Conservation (phyloP, 2,888 invertebrate genomes). For the Tribolium freemani region DNA sequence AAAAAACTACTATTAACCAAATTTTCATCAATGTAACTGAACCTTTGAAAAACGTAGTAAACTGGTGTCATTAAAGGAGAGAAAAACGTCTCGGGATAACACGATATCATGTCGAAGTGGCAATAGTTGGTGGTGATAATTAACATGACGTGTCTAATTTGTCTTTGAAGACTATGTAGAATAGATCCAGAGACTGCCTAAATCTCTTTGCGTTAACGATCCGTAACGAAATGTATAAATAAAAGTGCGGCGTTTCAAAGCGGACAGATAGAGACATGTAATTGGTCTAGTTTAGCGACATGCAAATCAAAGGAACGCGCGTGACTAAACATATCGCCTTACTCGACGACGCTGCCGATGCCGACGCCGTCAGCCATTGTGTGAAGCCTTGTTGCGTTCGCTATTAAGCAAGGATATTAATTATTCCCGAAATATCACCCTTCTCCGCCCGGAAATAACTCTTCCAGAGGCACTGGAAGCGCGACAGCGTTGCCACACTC, state of each 20-base stretch:
- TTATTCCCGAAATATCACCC: constrained; percentile 48
- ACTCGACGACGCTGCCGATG: constrained; percentile 51
- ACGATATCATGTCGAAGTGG: constrained; percentile 22
- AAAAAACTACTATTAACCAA: no score
- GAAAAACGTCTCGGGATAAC: constrained; percentile 23
- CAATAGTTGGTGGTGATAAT: constrained; percentile 48
- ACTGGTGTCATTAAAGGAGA: background rate
- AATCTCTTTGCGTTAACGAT: constrained; percentile 63
- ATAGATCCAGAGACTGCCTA: constrained; percentile 47
- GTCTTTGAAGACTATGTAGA: constrained; percentile 54
- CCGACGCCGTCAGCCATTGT: constrained; percentile 37
- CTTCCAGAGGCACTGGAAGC: background rate
- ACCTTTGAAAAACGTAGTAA: no score
- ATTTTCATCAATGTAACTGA: no score
- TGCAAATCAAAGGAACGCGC: constrained; percentile 66
- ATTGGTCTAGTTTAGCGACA: constrained; percentile 67
- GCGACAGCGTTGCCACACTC: background rate
- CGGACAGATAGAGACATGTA: constrained; percentile 63
- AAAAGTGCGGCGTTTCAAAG: constrained; percentile 63
- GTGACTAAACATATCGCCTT: constrained; percentile 67
- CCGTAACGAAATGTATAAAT: constrained; percentile 64
- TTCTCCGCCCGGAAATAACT: background rate
- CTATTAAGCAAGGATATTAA: constrained; percentile 60
- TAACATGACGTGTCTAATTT: constrained; percentile 57
- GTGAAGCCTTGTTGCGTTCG: constrained; percentile 20